Base-by-base conservation (phyloP, 2,888 invertebrate species). In the Tridacna gigas region DNA sequence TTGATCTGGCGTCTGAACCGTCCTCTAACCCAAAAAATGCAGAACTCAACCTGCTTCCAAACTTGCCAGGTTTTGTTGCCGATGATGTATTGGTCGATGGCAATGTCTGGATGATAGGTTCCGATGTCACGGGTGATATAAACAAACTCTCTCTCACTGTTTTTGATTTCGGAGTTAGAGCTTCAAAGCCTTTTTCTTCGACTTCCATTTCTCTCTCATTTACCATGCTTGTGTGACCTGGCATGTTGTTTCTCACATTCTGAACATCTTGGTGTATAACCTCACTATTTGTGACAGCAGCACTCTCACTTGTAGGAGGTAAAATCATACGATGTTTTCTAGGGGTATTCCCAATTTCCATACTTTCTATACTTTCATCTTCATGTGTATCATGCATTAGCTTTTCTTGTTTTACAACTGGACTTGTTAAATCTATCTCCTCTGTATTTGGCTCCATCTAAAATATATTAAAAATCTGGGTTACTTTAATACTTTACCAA, bases 91-190 rank as follows among this genome's bases (percentile, higher is more conserved):
- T 45, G 63, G 61, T 77, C 37, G 60, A 28, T 45, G 67, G 65
- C 25, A 26, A 47, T 0, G 79, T 88, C 47, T 75, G 78, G 48
- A 92, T 80, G 20, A 92, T 61, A 15, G 91, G 92, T 26, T 89
- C 82, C n/a, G 73, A 74, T 22, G 86, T 79, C 77, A 91, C 91
- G 0, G 91, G 91, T 11, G 92, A 92, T 65, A 91, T 91, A 45
- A 91, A 73, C 0, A 91, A 69, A 75, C 91, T 89, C 63, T 91
- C 90, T 61, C 60, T 45, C 25, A 65, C 37, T 3, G 47, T 74
- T 37, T 22, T 60, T 37, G 76, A 37, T 37, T 37, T 37, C 7
- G 37, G 37, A 37, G 37, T 37, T 2, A 37, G 20, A 48, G 51
- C 4, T 73, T 48, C 60, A 60, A n/a, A 37, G 37, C 37, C 37